Conservation (phyloP, 2,797 vertebrate genomes). For the Platyrinchus mystaceus region DNA sequence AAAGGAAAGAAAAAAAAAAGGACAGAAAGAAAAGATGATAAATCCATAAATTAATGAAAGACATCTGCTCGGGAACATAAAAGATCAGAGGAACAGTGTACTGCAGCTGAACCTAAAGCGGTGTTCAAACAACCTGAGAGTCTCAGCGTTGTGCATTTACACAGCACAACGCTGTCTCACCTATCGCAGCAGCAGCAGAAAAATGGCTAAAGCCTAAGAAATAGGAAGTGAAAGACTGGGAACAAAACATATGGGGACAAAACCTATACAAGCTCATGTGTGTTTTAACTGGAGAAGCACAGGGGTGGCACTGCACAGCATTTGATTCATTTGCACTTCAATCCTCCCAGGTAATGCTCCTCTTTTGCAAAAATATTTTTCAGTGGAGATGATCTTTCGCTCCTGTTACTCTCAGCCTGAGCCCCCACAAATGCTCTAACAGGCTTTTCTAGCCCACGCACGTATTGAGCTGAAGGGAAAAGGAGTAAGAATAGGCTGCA, state of each 20-base stretch:
- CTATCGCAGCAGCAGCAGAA: slow-evolving; percentile 58
- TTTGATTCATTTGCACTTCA: neutral
- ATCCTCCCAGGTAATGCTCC: neutral
- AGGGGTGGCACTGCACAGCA: neutral
- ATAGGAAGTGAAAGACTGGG: neutral
- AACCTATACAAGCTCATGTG: rapidly evolving
- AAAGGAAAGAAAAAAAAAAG: slow-evolving; percentile 26
- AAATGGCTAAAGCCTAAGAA: slow-evolving; percentile 58
- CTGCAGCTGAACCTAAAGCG: slow-evolving; percentile 81
- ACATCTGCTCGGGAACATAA: slow-evolving; percentile 92
- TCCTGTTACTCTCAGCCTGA: neutral
- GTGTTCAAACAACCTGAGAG: slow-evolving; percentile 80
- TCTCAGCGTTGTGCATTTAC: slow-evolving; percentile 71
- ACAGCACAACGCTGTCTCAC: slow-evolving; percentile 64
- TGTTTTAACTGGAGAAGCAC: neutral
- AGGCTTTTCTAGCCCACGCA: neutral
- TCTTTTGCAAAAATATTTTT: slow-evolving; percentile 10
- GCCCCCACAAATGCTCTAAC: neutral
- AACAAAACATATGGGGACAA: neutral
- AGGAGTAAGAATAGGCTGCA: neutral
- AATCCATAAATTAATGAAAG: slow-evolving; percentile 96
- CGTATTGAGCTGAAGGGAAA: neutral
- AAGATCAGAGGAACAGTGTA: slow-evolving; percentile 87
- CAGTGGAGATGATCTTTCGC: neutral
- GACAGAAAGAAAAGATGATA: slow-evolving; percentile 81